A percentile compares a stretch with the other conserved stretches of the same genome.
These are phyloP conservation scores for Apogon talboti DNA, from an alignment of 2,797 vertebrate genomes.

Conservation along the genomic window DNA sequence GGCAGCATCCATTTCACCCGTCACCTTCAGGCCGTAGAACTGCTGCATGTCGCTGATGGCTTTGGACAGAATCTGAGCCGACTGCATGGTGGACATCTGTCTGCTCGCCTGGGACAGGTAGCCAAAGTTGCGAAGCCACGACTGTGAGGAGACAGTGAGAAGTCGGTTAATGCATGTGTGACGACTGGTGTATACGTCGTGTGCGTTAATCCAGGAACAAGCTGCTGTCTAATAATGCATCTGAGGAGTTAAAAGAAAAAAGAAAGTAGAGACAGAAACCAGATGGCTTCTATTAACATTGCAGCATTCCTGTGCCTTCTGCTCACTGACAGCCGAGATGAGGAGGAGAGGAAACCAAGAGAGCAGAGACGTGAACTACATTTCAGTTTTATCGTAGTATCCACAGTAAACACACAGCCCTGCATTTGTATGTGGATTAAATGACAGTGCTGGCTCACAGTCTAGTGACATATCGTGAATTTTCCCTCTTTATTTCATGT, in stretches of 20 bases:
- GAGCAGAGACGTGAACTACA: not conserved
- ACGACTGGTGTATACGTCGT: not conserved
- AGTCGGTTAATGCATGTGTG: not conserved
- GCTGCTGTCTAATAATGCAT: constrained; percentile 29
- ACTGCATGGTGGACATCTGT: constrained; percentile 96
- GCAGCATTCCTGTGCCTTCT: constrained; percentile 59
- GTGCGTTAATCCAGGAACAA: constrained; percentile 18
- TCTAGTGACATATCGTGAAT: not conserved
- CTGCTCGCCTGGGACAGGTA: constrained; percentile 90
- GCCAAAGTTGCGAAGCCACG: constrained; percentile 91
- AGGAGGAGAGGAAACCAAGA: constrained; percentile 11
- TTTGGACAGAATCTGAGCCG: constrained; percentile 89
- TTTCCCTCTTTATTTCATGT: constrained; percentile 14
- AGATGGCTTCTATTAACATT: constrained; percentile 73
- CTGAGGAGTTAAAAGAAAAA: constrained; percentile 49
- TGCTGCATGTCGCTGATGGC: constrained; percentile 94
- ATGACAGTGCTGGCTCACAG: not conserved
- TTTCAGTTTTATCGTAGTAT: not conserved
- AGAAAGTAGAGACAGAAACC: constrained; percentile 57
- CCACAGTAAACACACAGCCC: constrained; percentile 19
- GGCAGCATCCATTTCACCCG: constrained; percentile 86
- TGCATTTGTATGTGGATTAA: not conserved
- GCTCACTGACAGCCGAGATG: constrained; percentile 39
- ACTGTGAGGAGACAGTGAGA: constrained; percentile 68
- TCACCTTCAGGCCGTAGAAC: constrained; percentile 92